Percentiles rank a stretch among this genome's conserved stretches.
Conservation (phyloP, 1,140 invertebrate species). For the Lasaia peninsularis region DNA sequence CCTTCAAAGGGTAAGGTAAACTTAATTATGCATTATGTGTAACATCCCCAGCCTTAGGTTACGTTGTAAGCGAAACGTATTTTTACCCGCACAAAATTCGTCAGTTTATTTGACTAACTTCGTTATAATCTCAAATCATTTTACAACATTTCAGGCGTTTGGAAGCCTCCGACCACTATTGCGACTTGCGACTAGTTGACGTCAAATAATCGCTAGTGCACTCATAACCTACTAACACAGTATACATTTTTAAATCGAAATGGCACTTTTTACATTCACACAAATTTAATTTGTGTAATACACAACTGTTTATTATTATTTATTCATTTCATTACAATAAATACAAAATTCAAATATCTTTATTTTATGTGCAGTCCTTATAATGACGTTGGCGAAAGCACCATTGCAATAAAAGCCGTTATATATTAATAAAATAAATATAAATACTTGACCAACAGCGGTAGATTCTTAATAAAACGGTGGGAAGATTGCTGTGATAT, state of each 20-base stretch:
- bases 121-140: too few species aligned
- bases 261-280: slow-evolving; percentile 52
- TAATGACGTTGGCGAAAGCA: not conserved
- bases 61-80: too few species aligned
- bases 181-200: not conserved
- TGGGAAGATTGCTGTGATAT: not conserved
- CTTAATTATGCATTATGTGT: too few species aligned
- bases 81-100: too few species aligned
- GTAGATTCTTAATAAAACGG: not conserved
- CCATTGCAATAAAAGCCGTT: not conserved
- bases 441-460: not conserved
- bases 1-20: too few species aligned
- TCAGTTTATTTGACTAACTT: too few species aligned
- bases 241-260: slow-evolving; percentile 31
- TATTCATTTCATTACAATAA: not conserved
- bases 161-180: too few species aligned
- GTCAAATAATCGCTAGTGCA: not conserved
- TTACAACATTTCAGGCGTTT: too few species aligned
- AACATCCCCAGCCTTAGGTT: too few species aligned
- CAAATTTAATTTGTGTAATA: slow-evolving; percentile 28
- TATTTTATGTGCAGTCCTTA: not conserved
- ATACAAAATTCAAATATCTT: not conserved
- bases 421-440: not conserved
- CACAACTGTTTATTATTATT: not conserved
- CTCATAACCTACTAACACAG: not conserved